These are phyloP conservation scores for Meteorus sp. DNA, from an alignment of 1,140 invertebrate genomes.

Conservation along the genomic window DNA sequence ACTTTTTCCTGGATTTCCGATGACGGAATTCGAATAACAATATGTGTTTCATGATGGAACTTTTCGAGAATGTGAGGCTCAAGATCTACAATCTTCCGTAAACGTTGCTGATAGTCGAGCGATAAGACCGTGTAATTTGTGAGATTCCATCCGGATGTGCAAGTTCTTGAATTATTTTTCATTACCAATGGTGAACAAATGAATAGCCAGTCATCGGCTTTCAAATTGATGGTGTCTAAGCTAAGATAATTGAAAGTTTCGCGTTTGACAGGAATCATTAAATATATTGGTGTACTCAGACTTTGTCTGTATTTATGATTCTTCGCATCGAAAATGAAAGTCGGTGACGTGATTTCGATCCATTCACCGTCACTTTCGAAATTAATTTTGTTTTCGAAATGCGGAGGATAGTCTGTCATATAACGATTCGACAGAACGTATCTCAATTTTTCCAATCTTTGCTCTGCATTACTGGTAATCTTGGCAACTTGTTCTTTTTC, in stretches of 20 bases:
- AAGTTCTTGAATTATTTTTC: slow-evolving; percentile 38
- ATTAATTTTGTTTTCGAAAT: slow-evolving; percentile 37
- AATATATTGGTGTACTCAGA: slow-evolving; percentile 50
- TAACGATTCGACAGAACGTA: slow-evolving; percentile 64
- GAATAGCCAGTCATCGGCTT: slow-evolving; percentile 72
- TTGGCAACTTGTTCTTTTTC: slow-evolving; percentile 34
- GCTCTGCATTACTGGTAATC: slow-evolving; percentile 41
- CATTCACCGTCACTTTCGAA: slow-evolving; percentile 52
- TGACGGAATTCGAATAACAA: slow-evolving; percentile 67
- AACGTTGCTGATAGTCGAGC: slow-evolving; percentile 54
- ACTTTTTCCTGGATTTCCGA: slow-evolving; percentile 34
- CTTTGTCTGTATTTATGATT: slow-evolving; percentile 28
- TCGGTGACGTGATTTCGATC: slow-evolving; percentile 54
- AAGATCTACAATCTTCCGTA: slow-evolving; percentile 64
- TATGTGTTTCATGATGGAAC: slow-evolving; percentile 65
- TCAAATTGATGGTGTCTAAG: slow-evolving; percentile 66
- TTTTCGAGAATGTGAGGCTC: slow-evolving; percentile 65
- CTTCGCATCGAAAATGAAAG: slow-evolving; percentile 45
- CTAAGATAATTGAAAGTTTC: slow-evolving; percentile 46
- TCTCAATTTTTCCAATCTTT: slow-evolving; percentile 53
- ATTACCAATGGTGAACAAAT: slow-evolving; percentile 65
- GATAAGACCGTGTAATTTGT: slow-evolving; percentile 64
- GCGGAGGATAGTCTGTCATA: slow-evolving; percentile 40
- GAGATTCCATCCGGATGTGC: slow-evolving; percentile 67
- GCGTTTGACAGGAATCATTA: slow-evolving; percentile 65